Conservation (phyloP, 2,113 vertebrate species). For the Acanthisitta chloris region DNA sequence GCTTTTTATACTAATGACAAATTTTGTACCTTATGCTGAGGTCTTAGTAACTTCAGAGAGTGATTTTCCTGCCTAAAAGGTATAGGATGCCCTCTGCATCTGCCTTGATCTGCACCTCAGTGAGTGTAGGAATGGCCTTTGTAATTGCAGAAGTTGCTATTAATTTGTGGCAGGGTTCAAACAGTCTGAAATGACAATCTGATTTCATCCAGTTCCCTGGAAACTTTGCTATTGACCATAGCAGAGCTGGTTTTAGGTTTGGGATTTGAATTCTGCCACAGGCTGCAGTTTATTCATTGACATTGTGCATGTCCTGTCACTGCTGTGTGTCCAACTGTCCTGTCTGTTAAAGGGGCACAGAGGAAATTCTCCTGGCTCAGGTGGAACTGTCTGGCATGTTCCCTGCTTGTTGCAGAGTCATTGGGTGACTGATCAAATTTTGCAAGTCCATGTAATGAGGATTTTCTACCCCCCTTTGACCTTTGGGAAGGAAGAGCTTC, state of each 20-base stretch:
- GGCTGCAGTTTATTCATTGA: neutral
- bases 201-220: neutral
- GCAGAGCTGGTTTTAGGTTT: neutral
- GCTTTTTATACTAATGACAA: neutral
- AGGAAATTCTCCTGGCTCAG: neutral
- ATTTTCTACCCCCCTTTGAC: neutral
- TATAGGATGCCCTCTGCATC: neutral
- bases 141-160: neutral
- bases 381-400: neutral
- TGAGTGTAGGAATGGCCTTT: neutral
- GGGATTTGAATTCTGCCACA: neutral
- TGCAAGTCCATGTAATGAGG: neutral
- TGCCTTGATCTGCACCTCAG: neutral
- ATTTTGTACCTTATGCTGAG: neutral
- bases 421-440: neutral
- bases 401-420: neutral
- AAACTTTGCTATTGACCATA: neutral
- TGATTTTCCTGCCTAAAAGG: neutral
- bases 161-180: neutral
- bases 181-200: neutral
- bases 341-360: neutral
- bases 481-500: neutral
- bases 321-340: neutral
- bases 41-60: neutral
- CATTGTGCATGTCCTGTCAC: neutral